phyloP scores from a whole-genome alignment of 1,140 invertebrate genomes.

The Propsilocerus akamusi region DNA sequence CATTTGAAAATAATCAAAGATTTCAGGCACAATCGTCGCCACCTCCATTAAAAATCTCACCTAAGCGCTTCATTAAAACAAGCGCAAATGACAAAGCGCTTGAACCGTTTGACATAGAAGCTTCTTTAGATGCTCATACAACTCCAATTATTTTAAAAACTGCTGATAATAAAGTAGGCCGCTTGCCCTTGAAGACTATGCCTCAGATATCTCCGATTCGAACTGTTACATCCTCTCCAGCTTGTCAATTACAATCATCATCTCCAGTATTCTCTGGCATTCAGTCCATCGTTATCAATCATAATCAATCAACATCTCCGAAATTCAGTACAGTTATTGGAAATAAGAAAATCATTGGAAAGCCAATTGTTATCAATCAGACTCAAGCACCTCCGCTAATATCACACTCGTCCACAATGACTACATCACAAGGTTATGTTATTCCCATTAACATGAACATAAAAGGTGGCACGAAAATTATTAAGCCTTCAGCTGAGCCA shows the following conservation, averaged over 20 bases:
- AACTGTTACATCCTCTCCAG: background rate
- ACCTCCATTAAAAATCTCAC: background rate
- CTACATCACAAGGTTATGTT: conserved; percentile 7
- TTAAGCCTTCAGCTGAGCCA: background rate
- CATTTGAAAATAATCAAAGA: background rate
- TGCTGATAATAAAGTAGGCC: background rate
- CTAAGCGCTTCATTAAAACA: background rate
- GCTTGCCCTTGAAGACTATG: background rate
- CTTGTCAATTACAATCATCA: too few species aligned
- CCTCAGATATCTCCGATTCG: background rate
- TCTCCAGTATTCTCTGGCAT: background rate
- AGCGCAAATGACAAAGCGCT: background rate
- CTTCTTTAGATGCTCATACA: background rate
- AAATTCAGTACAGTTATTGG: background rate
- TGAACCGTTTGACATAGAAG: background rate
- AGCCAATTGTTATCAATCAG: conserved; percentile 11
- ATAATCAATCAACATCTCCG: background rate
- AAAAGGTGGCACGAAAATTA: too few species aligned
- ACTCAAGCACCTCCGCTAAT: background rate
- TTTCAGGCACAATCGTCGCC: background rate
- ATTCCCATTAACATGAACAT: conserved; percentile 8
- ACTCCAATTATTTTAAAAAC: background rate
- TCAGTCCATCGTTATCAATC: too few species aligned
- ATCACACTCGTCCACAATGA: background rate
- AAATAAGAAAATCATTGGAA: conserved; percentile 11